Evolutionary conservation across 1,140 invertebrate genomes (phyloP), one percentile per base, ranked within the genome.

Genomic region (Holcopasites calliopsidis): DNA sequence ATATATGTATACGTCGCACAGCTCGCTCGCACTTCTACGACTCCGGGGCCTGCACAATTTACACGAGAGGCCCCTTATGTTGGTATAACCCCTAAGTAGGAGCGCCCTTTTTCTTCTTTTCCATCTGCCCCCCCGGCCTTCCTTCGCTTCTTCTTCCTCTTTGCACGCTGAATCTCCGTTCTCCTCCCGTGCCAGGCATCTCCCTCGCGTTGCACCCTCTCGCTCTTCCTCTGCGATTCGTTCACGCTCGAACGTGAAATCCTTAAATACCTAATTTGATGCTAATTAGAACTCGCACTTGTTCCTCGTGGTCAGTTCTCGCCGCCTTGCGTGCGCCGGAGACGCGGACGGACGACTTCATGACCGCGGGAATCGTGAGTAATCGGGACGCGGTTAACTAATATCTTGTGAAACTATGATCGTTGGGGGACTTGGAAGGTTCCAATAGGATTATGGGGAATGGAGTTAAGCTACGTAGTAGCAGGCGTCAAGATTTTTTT

Each of bases 241-340:
- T 57, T 42, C 33, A 71, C 44, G 54, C 61, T 68, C 65, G 68
- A 83, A 86, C 85, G 82, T 86, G 83, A 91, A 89, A 90, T 91
- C 84, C 85, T 89, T 82, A 84, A 87, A 88, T 90, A 90, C 84
- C 88, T 87, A 90, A 90, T 90, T 91, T 89, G 86, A 89, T 87
- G 88, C 89, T 91, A 90, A 91, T 91, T 90, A 86, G 77, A 75
- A 85, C 80, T 82, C 68, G 72, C 75, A 73, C 77, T 83, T 75
- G 77, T 52, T 64, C 69, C 54, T 11, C 52, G 31, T 23, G 60
- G 44, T 21, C 42, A 26, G 40, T 49, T 70, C 54, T 58, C 18
- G 23, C 26, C 21, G 50, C 2, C 10, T 23, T 57, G 64, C 69
- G 44, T 82, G 79, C 31, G 64, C 26, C 47, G 54, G 40, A 65